Evolutionary conservation across 1,140 invertebrate genomes (phyloP), one percentile per base, ranked within the genome.

Genomic region (Thaumetopoea pityocampa): DNA sequence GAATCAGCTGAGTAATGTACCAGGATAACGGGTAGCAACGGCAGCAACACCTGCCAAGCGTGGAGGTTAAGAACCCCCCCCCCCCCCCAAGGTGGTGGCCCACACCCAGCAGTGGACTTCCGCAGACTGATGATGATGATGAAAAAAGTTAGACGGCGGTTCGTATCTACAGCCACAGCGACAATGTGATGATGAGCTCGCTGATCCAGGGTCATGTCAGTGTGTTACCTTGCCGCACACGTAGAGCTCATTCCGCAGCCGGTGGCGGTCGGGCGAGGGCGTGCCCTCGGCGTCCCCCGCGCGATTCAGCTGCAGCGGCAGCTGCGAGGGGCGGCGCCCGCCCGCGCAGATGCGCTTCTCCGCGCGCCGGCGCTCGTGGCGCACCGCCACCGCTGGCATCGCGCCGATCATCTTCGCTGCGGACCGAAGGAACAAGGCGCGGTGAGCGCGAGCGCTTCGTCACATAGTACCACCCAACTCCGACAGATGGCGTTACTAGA

Each of bases 301-400:
- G 78, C 69, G 86, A 85, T 90, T 73, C 84, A 92, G 82, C 68
- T 91, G 91, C 46, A 81, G 64, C 1, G 73, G 72, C 48, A 92
- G 86, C 70, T 93, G 90, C 60, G 89, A 91, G 3, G 92, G 91
- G 47, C 91, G 84, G 50, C 86, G 89, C 20, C 70, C 68, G 7
- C 52, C 73, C 52, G 53, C 73, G 5, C 48, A 44, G 51, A 76
- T 76, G 30, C 90, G 84, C 85, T 92, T 93, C 62, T 93, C 91
- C 56, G 90, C 89, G 51, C 92, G 90, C 32, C 92, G 86, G 47
- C 92, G 86, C 76, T 93, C 92, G 78, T 94, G 92, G 67, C 92
- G 90, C 17, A 94, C 92, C 8, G 93, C 92, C 76, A 94, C 92
- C 48, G 93, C 92, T 77, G 92, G 93, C 93, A 94, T 94, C 32